Evolutionary conservation across 2,797 vertebrate species (phyloP), one percentile per base, ranked within the genome.

Genomic region (Amblyopsis hoosieri): DNA sequence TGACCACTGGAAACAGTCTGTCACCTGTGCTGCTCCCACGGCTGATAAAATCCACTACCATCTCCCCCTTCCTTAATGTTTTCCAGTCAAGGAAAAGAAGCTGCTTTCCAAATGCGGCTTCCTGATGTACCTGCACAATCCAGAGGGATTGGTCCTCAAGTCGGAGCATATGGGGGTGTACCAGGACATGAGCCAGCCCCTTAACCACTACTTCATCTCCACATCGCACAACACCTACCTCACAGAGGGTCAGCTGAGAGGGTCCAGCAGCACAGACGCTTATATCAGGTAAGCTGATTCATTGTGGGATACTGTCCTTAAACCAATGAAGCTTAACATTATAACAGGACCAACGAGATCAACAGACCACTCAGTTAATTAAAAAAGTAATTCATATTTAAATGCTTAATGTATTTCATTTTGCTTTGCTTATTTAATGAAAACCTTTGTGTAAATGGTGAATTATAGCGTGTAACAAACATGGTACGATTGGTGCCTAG

Each of bases 211-310:
- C 87, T 93, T 96, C 67, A 95, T 99, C 85, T 99, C 97, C 1
- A 98, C 98, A 51, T 99, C 98, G 0, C 98, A 99, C 90, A 99
- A 99, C 79, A 99, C 97, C 48, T 99, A 99, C 87, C 93, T 99
- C 48, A 90, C 94, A 91, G 94, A 97, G 72, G 97, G 99, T 83
- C 98, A 99, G 90, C 87, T 99, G 46, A 94, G 83, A 7, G 98
- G 97, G 17, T 95, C 96, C 45, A 99, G 98, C 92, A 99, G 96
- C 86, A 96, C 94, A 0, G 96, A 99, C 73, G 98, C 95, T 64
- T 99, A 99, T 1, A 17, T 90, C 80, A 88, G 78, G 90, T 90
- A 69, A 54, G 12, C 10, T 37, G 0, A 45, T 29, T 58, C 12
- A 45, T 4, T 54, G 23, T 33, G 19, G 12, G 29, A 29, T 10